These are phyloP conservation scores for Mionectes olivaceus DNA, from an alignment of 2,797 vertebrate genomes.

Conservation along the genomic window DNA sequence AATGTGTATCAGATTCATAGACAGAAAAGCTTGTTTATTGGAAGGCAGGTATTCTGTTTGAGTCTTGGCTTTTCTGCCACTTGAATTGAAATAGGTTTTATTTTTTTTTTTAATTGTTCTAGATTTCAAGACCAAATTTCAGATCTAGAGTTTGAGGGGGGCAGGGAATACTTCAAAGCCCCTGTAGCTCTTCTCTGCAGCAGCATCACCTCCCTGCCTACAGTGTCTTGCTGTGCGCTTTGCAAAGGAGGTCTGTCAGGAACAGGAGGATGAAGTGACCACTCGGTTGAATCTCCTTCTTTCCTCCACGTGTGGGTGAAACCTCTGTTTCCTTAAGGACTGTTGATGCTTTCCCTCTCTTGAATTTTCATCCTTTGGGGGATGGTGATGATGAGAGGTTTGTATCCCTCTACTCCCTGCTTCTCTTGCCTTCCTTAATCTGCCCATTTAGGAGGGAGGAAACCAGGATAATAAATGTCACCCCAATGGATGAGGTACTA, in stretches of 20 bases:
- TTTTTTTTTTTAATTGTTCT: not conserved
- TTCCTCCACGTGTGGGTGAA: not conserved
- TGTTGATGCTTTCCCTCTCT: not conserved
- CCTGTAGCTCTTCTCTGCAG: not conserved
- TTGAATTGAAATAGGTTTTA: not conserved
- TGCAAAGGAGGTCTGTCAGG: not conserved
- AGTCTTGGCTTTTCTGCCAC: not conserved
- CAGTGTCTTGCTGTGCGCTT: not conserved
- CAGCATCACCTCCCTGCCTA: not conserved
- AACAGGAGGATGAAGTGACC: not conserved
- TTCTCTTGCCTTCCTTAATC: not conserved
- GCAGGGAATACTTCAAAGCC: not conserved
- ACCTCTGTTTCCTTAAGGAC: not conserved
- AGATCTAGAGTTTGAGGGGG: not conserved
- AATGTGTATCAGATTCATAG: constrained; percentile 28
- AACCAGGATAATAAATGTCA: not conserved
- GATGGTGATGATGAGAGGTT: not conserved
- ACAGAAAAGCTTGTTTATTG: constrained; percentile 17
- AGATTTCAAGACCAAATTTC: not conserved
- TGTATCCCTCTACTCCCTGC: not conserved
- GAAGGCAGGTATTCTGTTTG: not conserved
- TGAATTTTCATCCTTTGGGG: not conserved
- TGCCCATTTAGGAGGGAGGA: not conserved
- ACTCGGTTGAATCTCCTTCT: not conserved
- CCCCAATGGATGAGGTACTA: not conserved